Conservation (phyloP, 1,140 invertebrate genomes). For the Brachionus rubens region DNA sequence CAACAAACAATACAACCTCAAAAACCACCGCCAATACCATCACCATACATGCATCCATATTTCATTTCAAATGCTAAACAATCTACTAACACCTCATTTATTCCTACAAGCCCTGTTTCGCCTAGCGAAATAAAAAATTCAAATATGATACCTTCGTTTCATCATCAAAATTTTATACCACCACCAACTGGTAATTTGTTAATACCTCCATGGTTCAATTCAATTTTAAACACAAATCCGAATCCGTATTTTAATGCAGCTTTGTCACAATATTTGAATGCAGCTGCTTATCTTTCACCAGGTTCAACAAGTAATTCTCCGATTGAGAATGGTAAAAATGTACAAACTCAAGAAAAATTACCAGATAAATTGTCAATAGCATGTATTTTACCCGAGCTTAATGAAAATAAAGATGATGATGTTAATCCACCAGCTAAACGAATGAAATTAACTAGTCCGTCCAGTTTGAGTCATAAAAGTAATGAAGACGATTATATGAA, state of each 20-base stretch:
- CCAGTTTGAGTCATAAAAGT: not conserved
- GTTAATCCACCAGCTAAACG: not conserved
- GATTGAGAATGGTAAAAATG: not conserved
- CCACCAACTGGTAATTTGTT: not conserved
- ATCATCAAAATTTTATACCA: slow-evolving; percentile 20
- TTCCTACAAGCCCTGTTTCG: not conserved
- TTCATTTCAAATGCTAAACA: not conserved
- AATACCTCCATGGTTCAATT: slow-evolving; percentile 45
- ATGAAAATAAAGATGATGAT: not conserved
- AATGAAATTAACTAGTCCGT: not conserved
- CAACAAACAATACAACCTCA: not conserved
- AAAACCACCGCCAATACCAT: not conserved
- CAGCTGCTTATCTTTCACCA: slow-evolving; percentile 31
- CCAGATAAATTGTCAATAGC: slow-evolving; percentile 24
- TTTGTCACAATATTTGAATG: slow-evolving; percentile 37
- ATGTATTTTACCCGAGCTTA: slow-evolving; percentile 27
- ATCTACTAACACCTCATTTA: not conserved
- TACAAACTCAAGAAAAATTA: no score
- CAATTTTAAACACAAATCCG: not conserved
- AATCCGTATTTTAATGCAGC: slow-evolving; percentile 36
- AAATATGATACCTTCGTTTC: not conserved
- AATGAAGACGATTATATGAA: not conserved
- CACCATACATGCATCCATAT: slow-evolving; percentile 7
- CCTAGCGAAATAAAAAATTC: slow-evolving; percentile 6
- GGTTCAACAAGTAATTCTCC: slow-evolving; percentile 14